Evolutionary conservation across 2,113 vertebrate genomes (phyloP), one percentile per base, ranked within the genome.

Genomic region (Cebidichthys violaceus): DNA sequence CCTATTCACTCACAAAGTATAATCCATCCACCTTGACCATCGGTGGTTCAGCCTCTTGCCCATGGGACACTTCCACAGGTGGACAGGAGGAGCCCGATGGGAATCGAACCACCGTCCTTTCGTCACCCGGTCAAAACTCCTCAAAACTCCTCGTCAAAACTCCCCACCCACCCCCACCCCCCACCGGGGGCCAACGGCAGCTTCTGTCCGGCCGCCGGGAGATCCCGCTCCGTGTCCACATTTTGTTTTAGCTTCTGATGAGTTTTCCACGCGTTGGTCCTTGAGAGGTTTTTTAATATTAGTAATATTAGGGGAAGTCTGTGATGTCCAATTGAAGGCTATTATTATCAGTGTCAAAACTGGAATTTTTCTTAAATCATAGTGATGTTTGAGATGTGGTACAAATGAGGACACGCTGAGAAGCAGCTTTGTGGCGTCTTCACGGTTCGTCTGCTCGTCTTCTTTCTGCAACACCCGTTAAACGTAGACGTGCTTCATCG

Each of bases 401-500:
- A 22, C 18, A 52, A 22, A 52, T 8, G 9, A 57, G 54, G 54
- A 57, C 4, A 6, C 10, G 35, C 37, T 9, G 31, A 31, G 13
- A 43, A 29, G 43, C n/a, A 29, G 5, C 6, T 31, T 8, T 9
- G 39, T 39, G 61, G 61, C 1, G n/a, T 68, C 41, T 13, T 47
- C 27, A 8, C 4, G 43, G 0, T 24, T 41, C 29, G 11, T 9
- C 9, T 10, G 4, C 24, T 14, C 24, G 2, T 20, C 15, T 11
- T 22, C n/a, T 15, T 2, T 10, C 4, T 22, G 10, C 39, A 29
- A n/a, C 17, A 7, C 6, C 73, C 60, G 37, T 70, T 41, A 92
- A 10, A 93, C 89, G 18, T 29, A 82, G 29, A 89, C 0, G 1
- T 82, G 79, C 55, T 89, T 67, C 35, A 60, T 20, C 0, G 71